Evolutionary conservation across 1,140 invertebrate species (phyloP), one percentile per base, ranked within the genome.

Genomic region (Drosophila virilis): DNA sequence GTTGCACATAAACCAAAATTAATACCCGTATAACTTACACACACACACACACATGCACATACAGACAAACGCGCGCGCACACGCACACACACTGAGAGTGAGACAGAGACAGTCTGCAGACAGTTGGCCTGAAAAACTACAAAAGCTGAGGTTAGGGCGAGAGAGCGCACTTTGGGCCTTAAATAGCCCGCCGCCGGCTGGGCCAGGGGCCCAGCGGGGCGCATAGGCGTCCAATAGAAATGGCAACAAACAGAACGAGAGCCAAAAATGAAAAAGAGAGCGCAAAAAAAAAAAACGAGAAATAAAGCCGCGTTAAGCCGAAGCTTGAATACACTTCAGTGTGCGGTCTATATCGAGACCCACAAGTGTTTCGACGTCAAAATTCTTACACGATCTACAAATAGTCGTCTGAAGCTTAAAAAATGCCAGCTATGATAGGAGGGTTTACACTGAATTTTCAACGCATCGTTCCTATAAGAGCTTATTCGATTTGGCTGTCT

Each of bases 1-100:
- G 80, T 79, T 84, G 80, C 73, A 79, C 73, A 84, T 84, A 84
- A 84, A 84, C 73, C 80, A 84, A 84, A 84, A 79, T 84, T 84
- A 84, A 84, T 84, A 84, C 77, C 73, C 73, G 62, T 80, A 80
- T 82, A 80, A 82, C 65, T 77, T 80, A 77, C 79, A 80, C 59
- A 78, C 67, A 60, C 48, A 69, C 57, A 52, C n/a, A 69, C 48
- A 60, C 17, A 71, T 43, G 51, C 48, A 69, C 17, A 17, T 17
- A 17, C 17, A 17, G 17, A 17, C 17, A 17, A 17, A 17, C 17
- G 17, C 17, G 17, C 17, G 17, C 57, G 37, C n/a, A 69, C 38
- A 60, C 33, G 58, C 51, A 57, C 22, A 55, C 13, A 48, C 8
- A 46, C 1, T 55, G 10, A 51, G 15, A 46, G 13, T 7, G 22